phyloP scores from a whole-genome alignment of 1,140 invertebrate species.

The Anastatus disparis region DNA sequence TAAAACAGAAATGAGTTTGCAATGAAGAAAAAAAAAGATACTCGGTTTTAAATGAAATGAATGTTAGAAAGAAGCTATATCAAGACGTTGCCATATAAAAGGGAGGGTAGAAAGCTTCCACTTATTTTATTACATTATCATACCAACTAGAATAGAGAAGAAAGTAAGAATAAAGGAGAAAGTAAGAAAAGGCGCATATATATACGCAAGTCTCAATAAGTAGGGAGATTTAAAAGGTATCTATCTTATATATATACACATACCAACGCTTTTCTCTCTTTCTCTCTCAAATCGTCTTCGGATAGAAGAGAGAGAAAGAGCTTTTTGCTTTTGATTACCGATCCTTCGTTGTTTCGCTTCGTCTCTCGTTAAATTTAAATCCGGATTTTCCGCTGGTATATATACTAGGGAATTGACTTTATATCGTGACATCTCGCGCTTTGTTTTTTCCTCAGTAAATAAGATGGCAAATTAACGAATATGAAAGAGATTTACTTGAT shows the following conservation, averaged over 20 bases:
- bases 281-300: slow-evolving; percentile 62
- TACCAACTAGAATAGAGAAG: slow-evolving; percentile 64
- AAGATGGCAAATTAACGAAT: no score
- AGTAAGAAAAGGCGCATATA: slow-evolving; percentile 48
- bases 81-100: no score
- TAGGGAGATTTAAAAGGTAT: slow-evolving; percentile 66
- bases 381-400: slow-evolving; percentile 13
- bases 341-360: slow-evolving; percentile 32
- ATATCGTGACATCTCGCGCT: no score
- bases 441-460: no score
- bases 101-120: slow-evolving; percentile 55
- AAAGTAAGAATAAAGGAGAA: no score
- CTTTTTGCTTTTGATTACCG: slow-evolving; percentile 39
- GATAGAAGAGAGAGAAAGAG: no score
- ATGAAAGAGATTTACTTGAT: no score
- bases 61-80: not conserved
- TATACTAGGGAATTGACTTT: no score
- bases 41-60: no score
- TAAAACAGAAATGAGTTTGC: no score
- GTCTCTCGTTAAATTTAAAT: slow-evolving; percentile 38
- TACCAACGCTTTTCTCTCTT: slow-evolving; percentile 60
- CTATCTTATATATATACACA: no score
- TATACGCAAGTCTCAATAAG: no score
- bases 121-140: slow-evolving; percentile 71
- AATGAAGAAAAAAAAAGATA: not conserved